A percentile compares a stretch with the other conserved stretches of the same genome.
These are phyloP conservation scores for Papilio xuthus DNA, from an alignment of 1,140 invertebrate species.

Conservation along the genomic window DNA sequence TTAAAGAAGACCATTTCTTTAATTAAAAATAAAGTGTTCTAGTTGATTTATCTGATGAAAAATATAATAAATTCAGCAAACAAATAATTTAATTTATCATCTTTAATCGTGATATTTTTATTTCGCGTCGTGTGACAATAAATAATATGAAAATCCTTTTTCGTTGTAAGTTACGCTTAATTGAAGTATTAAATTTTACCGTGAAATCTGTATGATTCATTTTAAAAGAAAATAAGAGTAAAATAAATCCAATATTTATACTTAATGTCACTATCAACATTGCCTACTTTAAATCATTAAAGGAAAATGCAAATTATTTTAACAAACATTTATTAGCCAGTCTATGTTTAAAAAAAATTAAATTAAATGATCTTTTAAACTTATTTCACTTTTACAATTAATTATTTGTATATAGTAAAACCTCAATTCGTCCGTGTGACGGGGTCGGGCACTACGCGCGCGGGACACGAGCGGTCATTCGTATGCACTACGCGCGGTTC, in stretches of 20 bases:
- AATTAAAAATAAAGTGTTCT: background rate
- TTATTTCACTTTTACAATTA: background rate
- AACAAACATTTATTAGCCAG: no score
- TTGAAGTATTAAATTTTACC: background rate
- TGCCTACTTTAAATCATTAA: no score
- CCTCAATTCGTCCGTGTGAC: constrained; percentile 72
- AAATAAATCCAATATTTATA: background rate
- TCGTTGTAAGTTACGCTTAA: background rate
- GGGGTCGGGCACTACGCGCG: constrained; percentile 61
- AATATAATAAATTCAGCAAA: background rate
- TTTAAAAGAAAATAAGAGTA: background rate
- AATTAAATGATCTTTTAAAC: background rate
- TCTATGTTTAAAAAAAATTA: no score
- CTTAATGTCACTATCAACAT: no score
- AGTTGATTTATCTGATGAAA: background rate
- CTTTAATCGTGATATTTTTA: background rate
- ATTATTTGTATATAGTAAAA: constrained; percentile 59
- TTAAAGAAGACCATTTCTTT: background rate
- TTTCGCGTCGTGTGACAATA: background rate
- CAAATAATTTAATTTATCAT: background rate
- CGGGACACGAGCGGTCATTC: constrained; percentile 68
- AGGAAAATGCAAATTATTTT: no score
- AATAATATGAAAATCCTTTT: background rate
- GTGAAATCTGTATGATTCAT: background rate
- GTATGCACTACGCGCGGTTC: constrained; percentile 72